Evolutionary conservation across 2,888 invertebrate genomes (phyloP).

Genomic region (Eilema sororculum): DNA sequence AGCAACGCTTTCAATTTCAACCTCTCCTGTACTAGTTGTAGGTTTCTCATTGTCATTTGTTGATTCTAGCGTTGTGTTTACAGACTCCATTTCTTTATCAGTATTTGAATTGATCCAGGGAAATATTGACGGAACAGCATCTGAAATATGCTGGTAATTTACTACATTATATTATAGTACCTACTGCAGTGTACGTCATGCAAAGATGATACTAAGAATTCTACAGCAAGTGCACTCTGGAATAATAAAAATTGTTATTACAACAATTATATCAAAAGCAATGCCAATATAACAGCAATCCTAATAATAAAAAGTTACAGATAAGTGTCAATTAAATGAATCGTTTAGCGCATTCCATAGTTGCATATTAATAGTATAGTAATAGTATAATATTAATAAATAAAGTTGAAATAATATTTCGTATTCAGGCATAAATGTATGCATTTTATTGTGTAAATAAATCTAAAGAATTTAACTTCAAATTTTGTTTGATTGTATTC

Average conservation of each 20-base stretch:
- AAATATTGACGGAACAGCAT: conserved; percentile 91
- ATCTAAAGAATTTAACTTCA: neutral
- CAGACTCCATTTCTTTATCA: conserved; percentile 52
- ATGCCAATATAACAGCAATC: conserved; percentile 31
- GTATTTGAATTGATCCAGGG: conserved; percentile 80
- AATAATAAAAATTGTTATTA: conserved; percentile 18
- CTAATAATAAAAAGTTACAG: conserved; percentile 34
- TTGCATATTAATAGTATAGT: no score
- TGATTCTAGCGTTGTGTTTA: conserved; percentile 14
- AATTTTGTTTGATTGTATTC: no score
- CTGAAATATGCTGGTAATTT: conserved; percentile 65
- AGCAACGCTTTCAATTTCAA: conserved; percentile 75
- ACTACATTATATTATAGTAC: neutral
- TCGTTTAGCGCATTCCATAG: neutral
- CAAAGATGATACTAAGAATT: conserved; percentile 32
- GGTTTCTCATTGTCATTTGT: conserved; percentile 36
- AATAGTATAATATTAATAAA: conserved; percentile 5
- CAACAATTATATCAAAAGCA: conserved; percentile 20
- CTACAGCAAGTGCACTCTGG: conserved; percentile 39
- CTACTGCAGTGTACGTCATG: conserved; percentile 33
- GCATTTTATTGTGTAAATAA: no score
- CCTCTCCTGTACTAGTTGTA: conserved; percentile 61
- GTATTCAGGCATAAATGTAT: neutral
- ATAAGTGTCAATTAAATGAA: neutral
- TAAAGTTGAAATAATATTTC: neutral